A percentile compares a stretch with the other conserved stretches of the same genome.
These are phyloP conservation scores for Cichlasoma orientale DNA, from an alignment of 2,797 vertebrate genomes.

Conservation along the genomic window DNA sequence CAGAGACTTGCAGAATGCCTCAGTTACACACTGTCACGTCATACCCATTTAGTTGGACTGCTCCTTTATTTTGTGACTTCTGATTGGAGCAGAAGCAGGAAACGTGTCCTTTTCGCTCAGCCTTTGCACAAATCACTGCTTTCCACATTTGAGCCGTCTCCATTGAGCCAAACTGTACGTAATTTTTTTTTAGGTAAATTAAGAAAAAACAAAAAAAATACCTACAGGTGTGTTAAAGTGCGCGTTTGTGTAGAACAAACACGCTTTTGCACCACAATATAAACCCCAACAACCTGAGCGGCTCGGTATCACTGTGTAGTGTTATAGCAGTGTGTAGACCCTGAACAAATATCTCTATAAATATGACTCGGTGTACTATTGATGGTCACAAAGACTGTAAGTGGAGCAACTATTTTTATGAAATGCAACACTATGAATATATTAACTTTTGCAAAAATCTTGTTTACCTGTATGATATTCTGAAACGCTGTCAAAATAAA, in stretches of 20 bases:
- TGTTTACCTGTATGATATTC: constrained; percentile 99
- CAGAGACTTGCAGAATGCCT: constrained; percentile 5
- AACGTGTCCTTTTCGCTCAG: constrained; percentile 70
- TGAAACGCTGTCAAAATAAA: constrained; percentile 94
- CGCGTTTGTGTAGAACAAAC: constrained; percentile 54
- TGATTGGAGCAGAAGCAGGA: constrained; percentile 77
- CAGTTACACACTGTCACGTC: background rate
- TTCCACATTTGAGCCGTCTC: constrained; percentile 82
- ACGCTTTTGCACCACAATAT: constrained; percentile 5
- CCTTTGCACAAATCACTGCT: constrained; percentile 87
- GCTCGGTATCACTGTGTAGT: constrained; percentile 96
- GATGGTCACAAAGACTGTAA: constrained; percentile 98
- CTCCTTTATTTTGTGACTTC: constrained; percentile 73
- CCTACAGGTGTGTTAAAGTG: constrained; percentile 25
- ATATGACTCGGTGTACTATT: constrained; percentile 97
- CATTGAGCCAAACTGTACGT: constrained; percentile 83
- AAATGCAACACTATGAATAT: constrained; percentile 99
- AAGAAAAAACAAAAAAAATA: constrained; percentile 7
- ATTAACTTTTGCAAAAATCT: constrained; percentile 99
- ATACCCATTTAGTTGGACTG: constrained; percentile 11
- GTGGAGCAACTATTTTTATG: constrained; percentile 99
- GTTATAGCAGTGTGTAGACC: constrained; percentile 93
- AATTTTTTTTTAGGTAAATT: constrained; percentile 66
- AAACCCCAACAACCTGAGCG: constrained; percentile 72
- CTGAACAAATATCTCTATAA: constrained; percentile 95